A percentile compares a stretch with the other conserved stretches of the same genome.
Conservation (phyloP, 2,888 invertebrate genomes). For the Colletes collaris region DNA sequence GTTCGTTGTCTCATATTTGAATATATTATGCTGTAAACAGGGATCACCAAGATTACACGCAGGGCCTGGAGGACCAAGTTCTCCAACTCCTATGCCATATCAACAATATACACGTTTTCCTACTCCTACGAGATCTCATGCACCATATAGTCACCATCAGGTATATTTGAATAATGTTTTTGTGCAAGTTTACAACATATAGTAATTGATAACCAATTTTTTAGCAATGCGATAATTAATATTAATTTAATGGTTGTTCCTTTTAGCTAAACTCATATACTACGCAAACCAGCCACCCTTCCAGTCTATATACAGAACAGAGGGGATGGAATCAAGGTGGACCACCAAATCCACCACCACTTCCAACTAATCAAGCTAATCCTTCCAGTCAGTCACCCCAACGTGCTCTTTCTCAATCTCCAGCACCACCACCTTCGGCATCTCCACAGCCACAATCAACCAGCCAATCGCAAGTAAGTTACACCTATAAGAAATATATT, state of each 20-base stretch:
- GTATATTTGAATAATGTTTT: conserved; percentile 60
- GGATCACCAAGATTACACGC: conserved; percentile 81
- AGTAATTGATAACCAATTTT: background rate
- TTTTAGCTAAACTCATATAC: conserved; percentile 80
- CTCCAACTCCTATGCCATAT: conserved; percentile 82
- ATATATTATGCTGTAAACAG: conserved; percentile 60
- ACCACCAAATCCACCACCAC: conserved; percentile 79
- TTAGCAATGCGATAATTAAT: background rate
- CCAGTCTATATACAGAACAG: conserved; percentile 80
- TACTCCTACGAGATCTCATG: conserved; percentile 80
- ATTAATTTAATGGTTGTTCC: background rate
- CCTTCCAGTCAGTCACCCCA: conserved; percentile 81
- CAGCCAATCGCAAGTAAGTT: conserved; percentile 77
- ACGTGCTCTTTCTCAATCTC: conserved; percentile 81
- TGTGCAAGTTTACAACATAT: background rate
- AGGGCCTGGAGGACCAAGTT: conserved; percentile 81
- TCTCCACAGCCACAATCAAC: conserved; percentile 81
- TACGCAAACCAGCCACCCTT: conserved; percentile 78
- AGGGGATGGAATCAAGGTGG: conserved; percentile 81
- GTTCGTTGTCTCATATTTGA: conserved; percentile 4
- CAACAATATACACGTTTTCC: conserved; percentile 82
- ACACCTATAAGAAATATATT: background rate
- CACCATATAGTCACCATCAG: conserved; percentile 82
- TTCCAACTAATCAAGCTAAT: conserved; percentile 78
- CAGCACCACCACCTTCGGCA: conserved; percentile 81